Conservation (phyloP, 2,113 vertebrate genomes). For the Hemichromis elongatus region DNA sequence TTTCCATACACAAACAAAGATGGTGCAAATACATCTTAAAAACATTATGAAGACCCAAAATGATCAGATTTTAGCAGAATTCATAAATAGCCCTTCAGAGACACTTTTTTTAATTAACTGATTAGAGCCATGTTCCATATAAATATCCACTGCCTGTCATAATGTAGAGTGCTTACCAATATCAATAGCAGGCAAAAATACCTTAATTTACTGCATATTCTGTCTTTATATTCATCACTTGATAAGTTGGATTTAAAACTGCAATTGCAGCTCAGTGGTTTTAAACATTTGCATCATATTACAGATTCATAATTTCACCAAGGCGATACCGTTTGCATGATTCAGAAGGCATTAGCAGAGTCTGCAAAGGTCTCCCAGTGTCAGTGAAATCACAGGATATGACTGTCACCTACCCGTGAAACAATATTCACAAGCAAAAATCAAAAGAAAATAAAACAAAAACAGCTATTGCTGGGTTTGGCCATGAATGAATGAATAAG, state of each 20-base stretch:
- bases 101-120: background rate
- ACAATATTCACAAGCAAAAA: background rate
- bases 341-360: background rate
- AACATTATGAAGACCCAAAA: background rate
- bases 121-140: background rate
- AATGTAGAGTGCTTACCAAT: background rate
- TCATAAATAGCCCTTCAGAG: background rate
- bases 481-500: background rate
- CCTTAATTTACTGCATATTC: background rate
- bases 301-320: background rate
- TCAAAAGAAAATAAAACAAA: background rate
- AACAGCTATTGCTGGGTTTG: no score
- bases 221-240: background rate
- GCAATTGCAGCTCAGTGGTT: background rate
- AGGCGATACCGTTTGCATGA: background rate
- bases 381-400: background rate
- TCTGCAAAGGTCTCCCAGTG: background rate
- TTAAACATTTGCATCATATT: background rate
- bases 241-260: background rate
- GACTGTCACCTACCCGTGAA: background rate
- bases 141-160: background rate
- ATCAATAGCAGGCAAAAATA: background rate
- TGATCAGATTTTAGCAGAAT: background rate
- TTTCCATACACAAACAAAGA: background rate
- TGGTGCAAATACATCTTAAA: background rate